Base-by-base conservation (phyloP, 2,888 invertebrate species). In the Gastrophysa polygoni region DNA sequence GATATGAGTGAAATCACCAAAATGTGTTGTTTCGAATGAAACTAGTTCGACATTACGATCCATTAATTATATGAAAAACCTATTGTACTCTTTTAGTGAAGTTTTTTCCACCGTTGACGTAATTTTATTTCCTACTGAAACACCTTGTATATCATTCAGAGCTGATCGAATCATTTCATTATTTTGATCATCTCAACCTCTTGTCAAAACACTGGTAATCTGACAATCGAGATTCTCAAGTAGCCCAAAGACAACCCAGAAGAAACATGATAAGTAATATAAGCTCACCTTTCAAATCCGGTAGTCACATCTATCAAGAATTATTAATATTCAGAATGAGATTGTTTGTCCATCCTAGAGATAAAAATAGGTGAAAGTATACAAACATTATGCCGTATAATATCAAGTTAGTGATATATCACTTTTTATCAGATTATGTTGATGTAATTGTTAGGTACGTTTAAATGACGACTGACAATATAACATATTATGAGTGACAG, bases 381-480 rank as follows among this genome's bases (percentile, higher is more conserved):
- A 55, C 49, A 38, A n/a, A 54, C 38, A 51, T 61, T 57, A 61
- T 52, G 43, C 47, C 28, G 55, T 56, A 43, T 60, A 54, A 44
- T 29, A 57, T 46, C 52, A 50, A 51, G 55, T 57, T 47, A 61
- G 57, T 52, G 51, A 61, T 61, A 61, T 61, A 61, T 61, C 61
- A 61, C 43, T 50, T 44, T 54, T 61, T 60, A 61, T 61, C 61
- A 61, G 61, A 61, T 61, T 44, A 52, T 46, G 47, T 56, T 57
- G 51, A 61, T 61, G 52, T 61, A 61, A 61, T 61, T 61, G 61
- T 61, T 61, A 57, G 47, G 51, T 61, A 21, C 48, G 47, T 51
- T 61, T 14, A 17, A 51, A 51, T 51, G 48, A 59, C 52, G 38
- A 50, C 46, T 29, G 57, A 51, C 43, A 54, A 43, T 54, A 43